Conservation (phyloP, 2,113 vertebrate genomes). For the Odocoileus hemionus region DNA sequence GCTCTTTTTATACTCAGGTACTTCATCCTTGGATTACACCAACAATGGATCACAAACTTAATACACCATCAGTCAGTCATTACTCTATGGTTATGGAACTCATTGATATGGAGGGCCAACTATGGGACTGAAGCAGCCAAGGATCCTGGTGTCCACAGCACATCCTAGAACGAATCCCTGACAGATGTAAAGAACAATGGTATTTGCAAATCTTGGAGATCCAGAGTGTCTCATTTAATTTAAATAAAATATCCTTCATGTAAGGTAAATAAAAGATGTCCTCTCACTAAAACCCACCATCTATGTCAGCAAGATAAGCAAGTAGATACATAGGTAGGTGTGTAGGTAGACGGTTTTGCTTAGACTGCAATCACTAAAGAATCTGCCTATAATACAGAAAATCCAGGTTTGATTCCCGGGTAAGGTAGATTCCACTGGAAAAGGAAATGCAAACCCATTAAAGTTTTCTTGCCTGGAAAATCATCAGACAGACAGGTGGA, state of each 20-base stretch:
- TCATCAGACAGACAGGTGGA: background rate
- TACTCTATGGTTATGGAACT: background rate
- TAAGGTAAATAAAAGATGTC: background rate
- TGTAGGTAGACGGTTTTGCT: background rate
- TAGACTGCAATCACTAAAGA: background rate
- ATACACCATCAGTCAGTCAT: background rate
- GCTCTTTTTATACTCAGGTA: background rate
- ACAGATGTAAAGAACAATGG: background rate
- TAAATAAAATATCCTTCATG: background rate
- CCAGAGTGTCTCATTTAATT: background rate
- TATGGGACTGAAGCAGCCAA: background rate
- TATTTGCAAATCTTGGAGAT: background rate
- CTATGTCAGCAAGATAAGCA: background rate
- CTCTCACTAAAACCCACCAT: background rate
- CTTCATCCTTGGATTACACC: background rate
- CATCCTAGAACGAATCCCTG: background rate
- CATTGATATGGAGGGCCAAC: background rate
- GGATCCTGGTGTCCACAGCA: background rate
- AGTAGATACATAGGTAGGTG: too few relatives aligned
- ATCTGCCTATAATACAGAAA: background rate
- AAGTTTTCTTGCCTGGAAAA: background rate
- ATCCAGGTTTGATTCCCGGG: background rate
- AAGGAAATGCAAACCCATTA: background rate
- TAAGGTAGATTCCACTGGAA: background rate
- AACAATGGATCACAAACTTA: background rate